Evolutionary conservation across 2,113 vertebrate genomes (phyloP).

Genomic region (Hoplias malabaricus): DNA sequence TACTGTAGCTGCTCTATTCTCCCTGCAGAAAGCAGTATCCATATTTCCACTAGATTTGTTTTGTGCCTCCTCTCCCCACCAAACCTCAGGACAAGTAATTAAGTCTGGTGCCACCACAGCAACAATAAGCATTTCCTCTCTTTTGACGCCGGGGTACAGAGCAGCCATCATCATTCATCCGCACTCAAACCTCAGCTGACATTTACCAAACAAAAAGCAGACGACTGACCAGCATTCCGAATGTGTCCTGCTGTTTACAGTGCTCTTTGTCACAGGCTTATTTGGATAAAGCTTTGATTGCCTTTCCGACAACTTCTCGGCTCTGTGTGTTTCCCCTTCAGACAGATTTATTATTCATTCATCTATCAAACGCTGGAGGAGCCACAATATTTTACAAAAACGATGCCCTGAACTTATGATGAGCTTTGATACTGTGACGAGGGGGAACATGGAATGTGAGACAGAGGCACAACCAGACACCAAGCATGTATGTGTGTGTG

Average conservation of each 20-base stretch:
- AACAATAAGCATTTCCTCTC: constrained; percentile 33
- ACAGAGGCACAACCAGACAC: neutral
- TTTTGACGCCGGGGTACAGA: constrained; percentile 18
- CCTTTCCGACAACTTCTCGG: constrained; percentile 65
- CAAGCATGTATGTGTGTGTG: no score
- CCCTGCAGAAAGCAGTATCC: constrained; percentile 23
- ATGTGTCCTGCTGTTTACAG: constrained; percentile 57
- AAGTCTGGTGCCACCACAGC: constrained; percentile 39
- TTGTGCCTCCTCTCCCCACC: constrained; percentile 29
- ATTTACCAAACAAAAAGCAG: constrained; percentile 42
- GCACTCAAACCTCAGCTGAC: constrained; percentile 41
- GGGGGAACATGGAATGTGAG: neutral
- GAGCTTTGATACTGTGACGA: neutral
- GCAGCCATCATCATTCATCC: constrained; percentile 44
- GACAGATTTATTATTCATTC: neutral
- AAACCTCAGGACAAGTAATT: constrained; percentile 51
- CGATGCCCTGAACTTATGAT: neutral
- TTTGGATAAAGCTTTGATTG: constrained; percentile 56
- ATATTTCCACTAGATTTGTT: constrained; percentile 43
- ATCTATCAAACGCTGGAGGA: neutral
- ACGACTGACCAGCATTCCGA: constrained; percentile 50
- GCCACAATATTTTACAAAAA: neutral
- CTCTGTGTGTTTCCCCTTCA: constrained; percentile 10
- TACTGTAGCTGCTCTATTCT: constrained; percentile 24
- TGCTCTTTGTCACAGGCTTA: constrained; percentile 44